A percentile compares a stretch with the other conserved stretches of the same genome.
Evolutionary conservation across 2,113 vertebrate genomes (phyloP).

Genomic region (Chaetodon trifascialis): DNA sequence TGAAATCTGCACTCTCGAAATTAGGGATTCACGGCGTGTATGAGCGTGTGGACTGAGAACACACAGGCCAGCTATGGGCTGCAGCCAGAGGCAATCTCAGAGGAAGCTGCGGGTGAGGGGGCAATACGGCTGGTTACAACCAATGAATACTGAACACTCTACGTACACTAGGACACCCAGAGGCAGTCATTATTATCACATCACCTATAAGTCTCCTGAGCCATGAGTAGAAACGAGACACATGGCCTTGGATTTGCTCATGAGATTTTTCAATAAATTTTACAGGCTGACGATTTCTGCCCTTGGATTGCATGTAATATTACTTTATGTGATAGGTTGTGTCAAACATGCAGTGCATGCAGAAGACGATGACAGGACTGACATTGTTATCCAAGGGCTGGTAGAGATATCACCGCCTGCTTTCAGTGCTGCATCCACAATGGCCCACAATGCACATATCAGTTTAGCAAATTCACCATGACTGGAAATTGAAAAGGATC

Average conservation of each 20-base stretch:
- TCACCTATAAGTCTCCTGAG: constrained; percentile 36
- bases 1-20: constrained; percentile 1
- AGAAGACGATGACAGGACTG: background rate
- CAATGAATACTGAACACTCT: constrained; percentile 59
- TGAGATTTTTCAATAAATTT: constrained; percentile 46
- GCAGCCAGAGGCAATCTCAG: constrained; percentile 57
- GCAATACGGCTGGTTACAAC: constrained; percentile 36
- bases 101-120: constrained; percentile 51
- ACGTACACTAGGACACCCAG: constrained; percentile 32
- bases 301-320: constrained; percentile 15
- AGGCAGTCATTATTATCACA: constrained; percentile 55
- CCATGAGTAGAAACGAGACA: constrained; percentile 41
- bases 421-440: background rate
- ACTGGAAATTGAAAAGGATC: background rate
- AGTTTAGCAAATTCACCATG: background rate
- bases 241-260: constrained; percentile 20
- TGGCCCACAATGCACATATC: background rate
- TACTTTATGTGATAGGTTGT: constrained; percentile 9
- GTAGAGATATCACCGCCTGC: constrained; percentile 17
- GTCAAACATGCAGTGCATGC: background rate
- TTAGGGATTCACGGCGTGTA: constrained; percentile 42
- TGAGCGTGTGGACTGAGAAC: constrained; percentile 28
- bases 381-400: constrained; percentile 21
- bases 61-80: constrained; percentile 40
- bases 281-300: constrained; percentile 34